phyloP scores from a whole-genome alignment of 2,113 vertebrate genomes.

The Eretmochelys imbricata region DNA sequence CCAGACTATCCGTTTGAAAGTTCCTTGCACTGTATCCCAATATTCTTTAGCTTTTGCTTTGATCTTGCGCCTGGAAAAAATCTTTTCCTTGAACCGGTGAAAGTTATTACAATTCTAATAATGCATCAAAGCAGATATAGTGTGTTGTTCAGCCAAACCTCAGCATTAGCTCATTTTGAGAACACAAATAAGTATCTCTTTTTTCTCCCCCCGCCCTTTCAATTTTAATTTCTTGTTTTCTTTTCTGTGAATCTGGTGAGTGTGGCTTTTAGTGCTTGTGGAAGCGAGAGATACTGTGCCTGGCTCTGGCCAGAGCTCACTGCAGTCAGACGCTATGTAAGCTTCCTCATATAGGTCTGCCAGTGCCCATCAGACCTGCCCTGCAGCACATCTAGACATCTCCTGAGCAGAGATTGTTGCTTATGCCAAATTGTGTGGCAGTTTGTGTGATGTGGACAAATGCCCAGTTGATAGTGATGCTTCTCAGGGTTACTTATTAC shows the following conservation, averaged over 20 bases:
- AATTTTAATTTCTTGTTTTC: neutral
- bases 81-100: conserved; percentile 70
- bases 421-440: conserved; percentile 52
- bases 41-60: conserved; percentile 72
- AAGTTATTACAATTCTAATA: conserved; percentile 56
- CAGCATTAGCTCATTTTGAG: neutral
- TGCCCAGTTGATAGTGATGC: neutral
- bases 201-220: neutral
- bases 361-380: neutral
- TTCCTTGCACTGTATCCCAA: conserved; percentile 53
- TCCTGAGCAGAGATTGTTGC: conserved; percentile 51
- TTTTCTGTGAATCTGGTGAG: conserved; percentile 36
- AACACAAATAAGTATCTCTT: neutral
- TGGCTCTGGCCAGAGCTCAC: neutral
- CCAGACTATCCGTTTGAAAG: conserved; percentile 56
- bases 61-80: conserved; percentile 69
- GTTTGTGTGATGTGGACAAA: conserved; percentile 50
- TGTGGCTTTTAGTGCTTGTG: conserved; percentile 11
- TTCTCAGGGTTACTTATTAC: too few relatives aligned
- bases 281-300: neutral
- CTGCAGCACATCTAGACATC: conserved; percentile 48
- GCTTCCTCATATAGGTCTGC: conserved; percentile 40
- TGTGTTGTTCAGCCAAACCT: neutral
- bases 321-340: neutral
- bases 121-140: conserved; percentile 63